Percentiles rank a stretch among this genome's conserved stretches.
phyloP scores from a whole-genome alignment of 1,140 invertebrate species.

The Papilio polyxenes region DNA sequence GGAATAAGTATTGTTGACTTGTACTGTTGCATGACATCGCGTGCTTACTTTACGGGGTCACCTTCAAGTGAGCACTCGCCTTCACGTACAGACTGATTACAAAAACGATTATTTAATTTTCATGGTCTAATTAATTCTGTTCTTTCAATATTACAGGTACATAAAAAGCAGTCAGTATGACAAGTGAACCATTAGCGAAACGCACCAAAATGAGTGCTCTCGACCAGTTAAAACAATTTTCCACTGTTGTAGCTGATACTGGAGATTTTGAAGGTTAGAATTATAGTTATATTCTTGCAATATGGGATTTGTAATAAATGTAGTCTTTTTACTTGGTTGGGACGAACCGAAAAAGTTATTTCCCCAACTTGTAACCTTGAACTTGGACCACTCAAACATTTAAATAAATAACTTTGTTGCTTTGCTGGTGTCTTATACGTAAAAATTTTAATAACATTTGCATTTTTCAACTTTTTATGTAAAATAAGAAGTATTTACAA shows the following conservation, averaged over 20 bases:
- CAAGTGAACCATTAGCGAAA: slow-evolving; percentile 73
- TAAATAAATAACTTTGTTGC: not conserved
- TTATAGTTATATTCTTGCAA: slow-evolving; percentile 3
- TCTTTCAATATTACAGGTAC: slow-evolving; percentile 30
- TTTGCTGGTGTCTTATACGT: not conserved
- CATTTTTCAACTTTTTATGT: no score
- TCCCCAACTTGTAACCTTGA: not conserved
- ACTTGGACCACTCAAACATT: not conserved
- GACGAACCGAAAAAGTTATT: no score
- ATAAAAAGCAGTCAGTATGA: slow-evolving; percentile 61
- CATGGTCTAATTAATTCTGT: slow-evolving; percentile 47
- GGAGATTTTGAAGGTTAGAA: slow-evolving; percentile 96
- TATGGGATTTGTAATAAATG: not conserved
- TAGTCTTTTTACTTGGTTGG: not conserved
- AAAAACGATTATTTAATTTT: slow-evolving; percentile 39
- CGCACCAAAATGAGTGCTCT: slow-evolving; percentile 84
- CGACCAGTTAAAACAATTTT: slow-evolving; percentile 93
- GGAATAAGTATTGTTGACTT: not conserved
- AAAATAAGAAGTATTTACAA: not conserved
- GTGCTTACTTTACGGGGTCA: slow-evolving; percentile 53
- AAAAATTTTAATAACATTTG: no score
- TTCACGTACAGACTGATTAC: not conserved
- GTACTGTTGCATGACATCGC: slow-evolving; percentile 2
- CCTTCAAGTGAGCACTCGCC: slow-evolving; percentile 48
- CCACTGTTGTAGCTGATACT: slow-evolving; percentile 98